A percentile compares a stretch with the other conserved stretches of the same genome.
phyloP scores from a whole-genome alignment of 1,140 invertebrate species.

The Caenorhabditis latens region DNA sequence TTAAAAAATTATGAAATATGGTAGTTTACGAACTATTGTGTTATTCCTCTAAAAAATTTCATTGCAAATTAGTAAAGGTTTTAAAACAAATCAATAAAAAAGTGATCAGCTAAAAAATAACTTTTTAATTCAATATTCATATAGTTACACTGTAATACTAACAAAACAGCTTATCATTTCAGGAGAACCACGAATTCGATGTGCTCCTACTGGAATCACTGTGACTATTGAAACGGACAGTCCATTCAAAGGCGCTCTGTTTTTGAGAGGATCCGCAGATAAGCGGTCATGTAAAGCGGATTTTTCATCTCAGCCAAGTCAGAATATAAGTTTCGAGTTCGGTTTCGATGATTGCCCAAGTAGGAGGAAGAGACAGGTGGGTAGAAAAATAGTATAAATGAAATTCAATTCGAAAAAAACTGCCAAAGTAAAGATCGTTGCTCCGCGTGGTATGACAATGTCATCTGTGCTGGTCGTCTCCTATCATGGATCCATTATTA shows the following conservation, averaged over 20 bases:
- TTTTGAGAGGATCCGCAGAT: constrained; percentile 28
- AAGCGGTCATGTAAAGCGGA: constrained; percentile 25
- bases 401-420: too few relatives aligned
- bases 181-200: constrained; percentile 40
- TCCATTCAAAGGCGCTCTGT: constrained; percentile 31
- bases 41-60: too few relatives aligned
- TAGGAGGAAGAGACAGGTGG: constrained; percentile 33
- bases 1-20: neutral
- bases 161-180: neutral
- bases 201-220: constrained; percentile 36
- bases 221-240: neutral
- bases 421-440: neutral
- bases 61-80: neutral
- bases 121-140: neutral
- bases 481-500: constrained; percentile 38
- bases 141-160: neutral
- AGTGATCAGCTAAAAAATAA: neutral
- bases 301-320: constrained; percentile 31
- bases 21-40: neutral
- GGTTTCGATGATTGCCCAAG: constrained; percentile 40
- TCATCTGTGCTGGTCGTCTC: constrained; percentile 29
- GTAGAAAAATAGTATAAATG: neutral
- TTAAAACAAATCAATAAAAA: neutral
- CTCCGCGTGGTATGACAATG: constrained; percentile 35
- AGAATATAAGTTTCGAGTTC: constrained; percentile 41